Evolutionary conservation across 2,113 vertebrate species (phyloP).

Genomic region (Aegotheles bennettii): DNA sequence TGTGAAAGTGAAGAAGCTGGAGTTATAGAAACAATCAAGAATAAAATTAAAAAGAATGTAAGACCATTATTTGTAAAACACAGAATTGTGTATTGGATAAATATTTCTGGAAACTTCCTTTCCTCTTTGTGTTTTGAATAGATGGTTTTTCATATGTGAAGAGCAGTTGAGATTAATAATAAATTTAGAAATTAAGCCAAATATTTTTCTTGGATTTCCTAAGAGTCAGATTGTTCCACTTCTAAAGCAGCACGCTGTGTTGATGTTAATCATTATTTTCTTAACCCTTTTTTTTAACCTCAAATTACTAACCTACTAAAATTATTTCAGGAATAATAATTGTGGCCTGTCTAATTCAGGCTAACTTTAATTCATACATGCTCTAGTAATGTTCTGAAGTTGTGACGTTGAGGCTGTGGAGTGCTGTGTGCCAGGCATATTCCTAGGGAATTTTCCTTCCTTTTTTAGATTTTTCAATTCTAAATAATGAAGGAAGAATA

Average conservation of each 20-base stretch:
- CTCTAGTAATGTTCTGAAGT: background rate
- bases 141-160: background rate
- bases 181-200: background rate
- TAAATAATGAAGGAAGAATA: background rate
- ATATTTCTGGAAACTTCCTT: background rate
- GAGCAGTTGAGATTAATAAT: background rate
- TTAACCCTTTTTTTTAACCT: background rate
- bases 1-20: constrained; percentile 94
- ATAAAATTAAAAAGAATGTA: constrained; percentile 97
- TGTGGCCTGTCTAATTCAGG: background rate
- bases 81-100: background rate
- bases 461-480: background rate
- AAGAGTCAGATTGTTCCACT: background rate
- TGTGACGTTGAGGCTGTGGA: rapidly evolving
- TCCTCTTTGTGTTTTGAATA: background rate
- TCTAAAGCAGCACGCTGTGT: background rate
- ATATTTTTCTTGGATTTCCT: background rate
- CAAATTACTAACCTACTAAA: background rate
- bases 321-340: background rate
- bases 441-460: background rate
- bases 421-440: background rate
- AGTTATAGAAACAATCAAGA: constrained; percentile 96
- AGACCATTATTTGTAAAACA: constrained; percentile 48
- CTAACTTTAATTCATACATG: background rate
- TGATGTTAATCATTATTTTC: background rate